phyloP scores from a whole-genome alignment of 37 sponge, comb jelly and placozoan species.

The Oopsacas minuta region DNA sequence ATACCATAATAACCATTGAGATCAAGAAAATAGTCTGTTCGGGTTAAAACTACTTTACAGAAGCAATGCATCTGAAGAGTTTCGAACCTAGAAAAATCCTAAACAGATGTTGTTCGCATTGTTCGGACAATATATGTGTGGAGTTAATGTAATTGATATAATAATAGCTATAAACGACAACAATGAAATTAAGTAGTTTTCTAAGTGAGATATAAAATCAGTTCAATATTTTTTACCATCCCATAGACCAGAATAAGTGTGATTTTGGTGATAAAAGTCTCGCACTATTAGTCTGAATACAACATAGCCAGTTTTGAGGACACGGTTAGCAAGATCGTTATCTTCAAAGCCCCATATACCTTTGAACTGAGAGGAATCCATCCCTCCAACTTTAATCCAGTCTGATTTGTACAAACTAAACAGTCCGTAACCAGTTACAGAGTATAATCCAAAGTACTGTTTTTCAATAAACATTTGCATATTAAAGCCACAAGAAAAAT shows the following conservation, averaged over 20 bases:
- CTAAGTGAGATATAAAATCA: too few species aligned
- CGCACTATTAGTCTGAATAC: neutral
- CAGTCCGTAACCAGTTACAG: constrained; percentile 10
- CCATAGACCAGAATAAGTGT: neutral
- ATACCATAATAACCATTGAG: too few species aligned
- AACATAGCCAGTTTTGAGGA: neutral
- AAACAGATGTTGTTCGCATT: too few species aligned
- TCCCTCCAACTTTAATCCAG: constrained; percentile 15
- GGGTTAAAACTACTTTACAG: too few species aligned
- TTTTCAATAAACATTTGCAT: neutral
- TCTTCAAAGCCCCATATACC: constrained; percentile 15
- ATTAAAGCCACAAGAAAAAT: neutral
- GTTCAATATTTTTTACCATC: neutral
- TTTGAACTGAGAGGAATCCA: neutral
- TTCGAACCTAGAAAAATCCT: too few species aligned
- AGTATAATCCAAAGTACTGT: neutral
- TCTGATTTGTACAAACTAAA: constrained; percentile 20
- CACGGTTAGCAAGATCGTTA: neutral
- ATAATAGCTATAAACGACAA: too few species aligned
- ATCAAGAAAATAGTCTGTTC: too few species aligned
- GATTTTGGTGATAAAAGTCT: neutral
- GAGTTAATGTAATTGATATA: too few species aligned
- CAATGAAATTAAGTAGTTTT: too few species aligned
- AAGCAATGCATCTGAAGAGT: too few species aligned
- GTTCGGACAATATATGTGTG: too few species aligned